These are phyloP conservation scores for Sepioteuthis lessoniana DNA, from an alignment of 2,888 invertebrate genomes.

Conservation along the genomic window DNA sequence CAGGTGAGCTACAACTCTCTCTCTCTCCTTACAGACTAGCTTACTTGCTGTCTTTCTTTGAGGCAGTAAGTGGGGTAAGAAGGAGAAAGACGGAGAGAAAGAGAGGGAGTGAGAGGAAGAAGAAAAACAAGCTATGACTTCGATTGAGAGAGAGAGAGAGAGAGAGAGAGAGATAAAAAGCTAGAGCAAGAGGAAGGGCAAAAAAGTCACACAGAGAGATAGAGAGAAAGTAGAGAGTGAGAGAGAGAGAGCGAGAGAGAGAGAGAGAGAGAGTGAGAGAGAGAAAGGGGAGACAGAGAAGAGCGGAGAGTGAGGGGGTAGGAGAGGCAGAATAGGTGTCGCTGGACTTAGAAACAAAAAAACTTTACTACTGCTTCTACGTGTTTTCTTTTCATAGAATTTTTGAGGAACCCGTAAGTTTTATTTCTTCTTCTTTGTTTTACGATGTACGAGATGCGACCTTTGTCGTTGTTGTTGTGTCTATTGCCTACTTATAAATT, in stretches of 20 bases:
- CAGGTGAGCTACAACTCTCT: too few species aligned
- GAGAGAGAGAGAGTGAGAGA: too few species aligned
- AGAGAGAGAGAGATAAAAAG: neutral
- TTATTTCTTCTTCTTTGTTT: neutral
- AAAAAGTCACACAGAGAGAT: neutral
- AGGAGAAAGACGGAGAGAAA: neutral
- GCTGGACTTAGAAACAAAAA: neutral
- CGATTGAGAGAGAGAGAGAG: too few species aligned
- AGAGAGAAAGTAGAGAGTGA: neutral
- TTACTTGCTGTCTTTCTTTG: neutral
- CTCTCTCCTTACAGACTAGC: too few species aligned
- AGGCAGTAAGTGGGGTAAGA: neutral
- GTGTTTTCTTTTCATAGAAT: neutral
- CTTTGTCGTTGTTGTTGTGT: too few species aligned
- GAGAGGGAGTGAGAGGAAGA: neutral
- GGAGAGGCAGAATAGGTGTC: neutral
- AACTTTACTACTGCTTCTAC: too few species aligned
- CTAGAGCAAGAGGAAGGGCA: neutral
- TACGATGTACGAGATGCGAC: too few species aligned
- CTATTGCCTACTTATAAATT: too few species aligned
- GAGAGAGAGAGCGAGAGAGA: neutral
- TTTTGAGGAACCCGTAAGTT: neutral
- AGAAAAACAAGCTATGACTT: too few species aligned
- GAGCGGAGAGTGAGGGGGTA: neutral
- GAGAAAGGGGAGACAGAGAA: neutral